phyloP scores from a whole-genome alignment of 2,888 invertebrate species.

The Teleiodes luculella region DNA sequence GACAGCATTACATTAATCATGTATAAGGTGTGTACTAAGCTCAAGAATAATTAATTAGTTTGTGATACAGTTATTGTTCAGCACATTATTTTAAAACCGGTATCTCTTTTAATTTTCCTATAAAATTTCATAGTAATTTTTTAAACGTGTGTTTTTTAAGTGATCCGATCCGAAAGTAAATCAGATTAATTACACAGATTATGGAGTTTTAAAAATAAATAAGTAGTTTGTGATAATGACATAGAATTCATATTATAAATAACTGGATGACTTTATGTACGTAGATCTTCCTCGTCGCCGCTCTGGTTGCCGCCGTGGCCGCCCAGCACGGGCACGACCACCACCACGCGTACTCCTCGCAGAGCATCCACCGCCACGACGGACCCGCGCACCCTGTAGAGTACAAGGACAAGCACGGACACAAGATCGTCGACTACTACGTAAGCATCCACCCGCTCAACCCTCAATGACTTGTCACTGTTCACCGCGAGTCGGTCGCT shows the following conservation, averaged over 20 bases:
- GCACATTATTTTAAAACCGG: no score
- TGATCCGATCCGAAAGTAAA: no score
- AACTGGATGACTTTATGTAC: not conserved
- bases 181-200: no score
- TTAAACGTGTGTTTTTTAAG: no score
- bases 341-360: conserved; percentile 39
- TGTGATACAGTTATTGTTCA: no score
- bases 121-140: no score
- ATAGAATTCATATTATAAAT: no score
- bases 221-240: no score
- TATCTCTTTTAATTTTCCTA: no score
- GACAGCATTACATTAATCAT: not conserved
- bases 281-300: not conserved
- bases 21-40: not conserved
- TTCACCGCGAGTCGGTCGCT: no score
- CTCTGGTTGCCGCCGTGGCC: conserved; percentile 14
- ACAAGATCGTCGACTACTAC: conserved; percentile 30
- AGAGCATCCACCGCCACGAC: conserved; percentile 37
- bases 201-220: no score
- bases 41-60: no score
- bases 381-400: conserved; percentile 23
- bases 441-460: conserved; percentile 21
- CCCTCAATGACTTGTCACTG: not conserved
- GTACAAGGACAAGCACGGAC: conserved; percentile 3
- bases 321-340: conserved; percentile 38